These are phyloP conservation scores for Lasioglossum zephyrum DNA, from an alignment of 2,888 invertebrate genomes.

Conservation along the genomic window DNA sequence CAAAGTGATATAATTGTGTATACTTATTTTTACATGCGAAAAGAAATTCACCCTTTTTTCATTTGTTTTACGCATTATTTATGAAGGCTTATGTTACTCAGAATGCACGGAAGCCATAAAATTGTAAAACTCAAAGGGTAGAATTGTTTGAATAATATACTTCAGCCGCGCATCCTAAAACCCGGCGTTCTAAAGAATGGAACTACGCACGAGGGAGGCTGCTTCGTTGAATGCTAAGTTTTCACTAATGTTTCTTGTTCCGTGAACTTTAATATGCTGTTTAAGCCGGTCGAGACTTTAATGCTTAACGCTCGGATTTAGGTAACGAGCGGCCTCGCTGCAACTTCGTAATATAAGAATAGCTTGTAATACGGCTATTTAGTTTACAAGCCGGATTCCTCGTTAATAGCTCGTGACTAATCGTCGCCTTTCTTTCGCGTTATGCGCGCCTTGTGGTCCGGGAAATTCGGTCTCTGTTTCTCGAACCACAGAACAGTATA, in stretches of 20 bases:
- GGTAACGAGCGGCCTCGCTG: constrained; percentile 46
- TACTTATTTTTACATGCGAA: not conserved
- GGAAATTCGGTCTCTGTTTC: not conserved
- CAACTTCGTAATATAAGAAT: constrained; percentile 65
- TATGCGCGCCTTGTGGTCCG: constrained; percentile 16
- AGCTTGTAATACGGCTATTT: constrained; percentile 55
- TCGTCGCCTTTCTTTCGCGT: constrained; percentile 43
- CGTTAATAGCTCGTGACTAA: constrained; percentile 61
- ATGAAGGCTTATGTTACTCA: not conserved
- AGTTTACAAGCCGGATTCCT: constrained; percentile 55
- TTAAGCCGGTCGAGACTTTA: constrained; percentile 75
- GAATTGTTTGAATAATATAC: constrained; percentile 15
- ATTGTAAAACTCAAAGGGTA: not conserved
- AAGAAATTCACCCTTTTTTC: not conserved
- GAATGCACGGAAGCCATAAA: not conserved
- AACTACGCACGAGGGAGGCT: constrained; percentile 50
- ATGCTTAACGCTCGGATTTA: constrained; percentile 65
- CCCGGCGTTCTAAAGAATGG: constrained; percentile 27
- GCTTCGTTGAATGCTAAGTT: constrained; percentile 75
- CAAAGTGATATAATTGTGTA: no score
- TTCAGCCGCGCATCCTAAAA: not conserved
- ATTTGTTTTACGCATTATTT: not conserved
- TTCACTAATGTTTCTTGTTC: constrained; percentile 84
- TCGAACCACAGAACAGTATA: not conserved
- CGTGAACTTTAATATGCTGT: constrained; percentile 78